Evolutionary conservation across 2,888 invertebrate species (phyloP).

Genomic region (Phlogophora meticulosa): DNA sequence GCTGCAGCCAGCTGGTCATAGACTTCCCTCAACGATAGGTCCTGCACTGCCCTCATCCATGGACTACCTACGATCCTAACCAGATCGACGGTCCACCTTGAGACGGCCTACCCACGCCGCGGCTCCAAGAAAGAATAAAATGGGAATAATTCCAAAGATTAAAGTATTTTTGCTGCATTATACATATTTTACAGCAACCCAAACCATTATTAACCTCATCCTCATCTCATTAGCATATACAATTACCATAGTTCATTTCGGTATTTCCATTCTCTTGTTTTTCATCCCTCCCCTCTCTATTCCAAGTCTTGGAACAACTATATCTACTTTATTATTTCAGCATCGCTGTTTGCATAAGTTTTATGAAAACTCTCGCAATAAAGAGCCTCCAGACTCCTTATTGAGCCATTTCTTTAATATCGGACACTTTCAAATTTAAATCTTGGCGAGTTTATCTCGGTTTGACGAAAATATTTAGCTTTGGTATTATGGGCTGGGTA

Average conservation of each 20-base stretch:
- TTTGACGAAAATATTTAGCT: slow-evolving; percentile 42
- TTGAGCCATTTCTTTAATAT: slow-evolving; percentile 67
- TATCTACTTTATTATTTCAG: slow-evolving; percentile 70
- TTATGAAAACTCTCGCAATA: slow-evolving; percentile 67
- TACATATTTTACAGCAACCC: background rate
- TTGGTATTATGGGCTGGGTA: slow-evolving; percentile 4
- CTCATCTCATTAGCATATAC: slow-evolving; percentile 11
- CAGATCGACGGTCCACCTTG: too few species aligned
- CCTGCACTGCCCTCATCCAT: too few species aligned
- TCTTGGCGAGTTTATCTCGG: slow-evolving; percentile 52
- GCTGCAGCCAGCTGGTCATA: too few species aligned
- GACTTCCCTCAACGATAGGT: too few species aligned
- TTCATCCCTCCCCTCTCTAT: slow-evolving; percentile 12
- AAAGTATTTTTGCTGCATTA: background rate
- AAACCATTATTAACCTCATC: slow-evolving; percentile 8
- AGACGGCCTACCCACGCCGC: too few species aligned
- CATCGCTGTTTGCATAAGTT: slow-evolving; percentile 74
- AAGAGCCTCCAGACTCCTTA: slow-evolving; percentile 57
- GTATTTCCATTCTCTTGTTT: background rate
- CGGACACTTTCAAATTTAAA: slow-evolving; percentile 68
- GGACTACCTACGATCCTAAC: too few species aligned
- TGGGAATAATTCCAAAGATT: too few species aligned
- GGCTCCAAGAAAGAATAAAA: too few species aligned
- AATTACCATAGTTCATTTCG: slow-evolving; percentile 39
- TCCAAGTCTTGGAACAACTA: slow-evolving; percentile 58